Conservation (phyloP, 2,113 vertebrate species). For the Clarias batrachus region DNA sequence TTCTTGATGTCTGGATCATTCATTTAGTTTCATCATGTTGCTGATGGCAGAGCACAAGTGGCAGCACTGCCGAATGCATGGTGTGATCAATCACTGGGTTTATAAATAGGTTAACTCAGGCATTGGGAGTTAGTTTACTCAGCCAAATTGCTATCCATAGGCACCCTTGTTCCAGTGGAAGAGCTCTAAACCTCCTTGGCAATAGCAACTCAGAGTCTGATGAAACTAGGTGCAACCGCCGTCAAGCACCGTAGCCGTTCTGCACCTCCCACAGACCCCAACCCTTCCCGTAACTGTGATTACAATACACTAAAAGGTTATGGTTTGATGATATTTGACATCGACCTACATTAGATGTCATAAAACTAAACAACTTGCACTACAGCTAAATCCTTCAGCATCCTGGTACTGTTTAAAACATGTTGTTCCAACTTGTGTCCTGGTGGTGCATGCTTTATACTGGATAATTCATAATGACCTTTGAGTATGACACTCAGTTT, state of each 20-base stretch:
- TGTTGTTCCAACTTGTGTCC: background rate
- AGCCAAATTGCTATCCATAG: slow-evolving; percentile 30
- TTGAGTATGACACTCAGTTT: background rate
- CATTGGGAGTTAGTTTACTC: slow-evolving; percentile 32
- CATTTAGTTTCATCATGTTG: slow-evolving; percentile 2
- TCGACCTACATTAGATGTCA: background rate
- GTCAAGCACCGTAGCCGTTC: slow-evolving; percentile 13
- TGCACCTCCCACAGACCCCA: background rate
- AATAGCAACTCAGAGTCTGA: slow-evolving; percentile 39
- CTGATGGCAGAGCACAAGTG: slow-evolving; percentile 13
- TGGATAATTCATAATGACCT: background rate
- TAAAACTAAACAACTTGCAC: background rate
- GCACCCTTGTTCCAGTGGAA: slow-evolving; percentile 31
- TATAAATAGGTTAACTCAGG: slow-evolving; percentile 44
- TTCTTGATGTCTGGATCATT: slow-evolving; percentile 3
- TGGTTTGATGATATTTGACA: background rate
- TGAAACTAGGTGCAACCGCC: slow-evolving; percentile 33
- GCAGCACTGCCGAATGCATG: slow-evolving; percentile 4
- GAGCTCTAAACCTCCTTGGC: slow-evolving; percentile 39
- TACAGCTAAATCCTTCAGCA: background rate
- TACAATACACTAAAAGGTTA: background rate
- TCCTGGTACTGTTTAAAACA: background rate
- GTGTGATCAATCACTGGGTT: slow-evolving; percentile 40
- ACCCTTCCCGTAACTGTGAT: background rate
- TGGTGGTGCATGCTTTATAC: background rate